Percentiles rank a stretch among this genome's conserved stretches.
Conservation (phyloP, 1,140 invertebrate species). For the Drusus annulatus region DNA sequence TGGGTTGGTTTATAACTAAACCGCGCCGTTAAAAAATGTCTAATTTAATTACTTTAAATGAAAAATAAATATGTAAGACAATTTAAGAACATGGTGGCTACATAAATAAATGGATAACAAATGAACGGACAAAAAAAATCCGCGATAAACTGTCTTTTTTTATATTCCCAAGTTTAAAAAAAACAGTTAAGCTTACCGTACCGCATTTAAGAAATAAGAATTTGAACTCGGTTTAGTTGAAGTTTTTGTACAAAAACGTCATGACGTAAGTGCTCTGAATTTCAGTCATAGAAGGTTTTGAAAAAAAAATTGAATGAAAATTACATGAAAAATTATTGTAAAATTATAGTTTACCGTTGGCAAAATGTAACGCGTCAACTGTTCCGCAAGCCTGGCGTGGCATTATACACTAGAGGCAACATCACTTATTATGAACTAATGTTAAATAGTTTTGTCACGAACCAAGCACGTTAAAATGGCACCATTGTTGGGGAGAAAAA, state of each 20-base stretch:
- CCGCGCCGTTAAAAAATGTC: too few relatives aligned
- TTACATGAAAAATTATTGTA: constrained; percentile 10
- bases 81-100: too few relatives aligned
- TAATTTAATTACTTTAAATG: too few relatives aligned
- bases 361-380: constrained; percentile 33
- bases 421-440: neutral
- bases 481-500: neutral
- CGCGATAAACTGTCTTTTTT: too few relatives aligned
- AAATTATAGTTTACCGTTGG: constrained; percentile 23
- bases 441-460: constrained; percentile 14
- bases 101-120: too few relatives aligned
- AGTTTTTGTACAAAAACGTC: constrained; percentile 13
- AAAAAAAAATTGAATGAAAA: constrained; percentile 7
- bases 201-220: neutral
- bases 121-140: too few relatives aligned
- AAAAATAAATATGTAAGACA: too few relatives aligned
- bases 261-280: constrained; percentile 25
- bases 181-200: neutral
- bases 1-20: too few relatives aligned
- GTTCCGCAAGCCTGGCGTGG: neutral
- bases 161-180: too few relatives aligned
- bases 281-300: neutral
- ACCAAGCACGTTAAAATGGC: neutral
- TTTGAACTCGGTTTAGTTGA: neutral
- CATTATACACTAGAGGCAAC: neutral